These are phyloP conservation scores for Kryptolebias ocellatus DNA, from an alignment of 2,797 vertebrate genomes.

Conservation along the genomic window DNA sequence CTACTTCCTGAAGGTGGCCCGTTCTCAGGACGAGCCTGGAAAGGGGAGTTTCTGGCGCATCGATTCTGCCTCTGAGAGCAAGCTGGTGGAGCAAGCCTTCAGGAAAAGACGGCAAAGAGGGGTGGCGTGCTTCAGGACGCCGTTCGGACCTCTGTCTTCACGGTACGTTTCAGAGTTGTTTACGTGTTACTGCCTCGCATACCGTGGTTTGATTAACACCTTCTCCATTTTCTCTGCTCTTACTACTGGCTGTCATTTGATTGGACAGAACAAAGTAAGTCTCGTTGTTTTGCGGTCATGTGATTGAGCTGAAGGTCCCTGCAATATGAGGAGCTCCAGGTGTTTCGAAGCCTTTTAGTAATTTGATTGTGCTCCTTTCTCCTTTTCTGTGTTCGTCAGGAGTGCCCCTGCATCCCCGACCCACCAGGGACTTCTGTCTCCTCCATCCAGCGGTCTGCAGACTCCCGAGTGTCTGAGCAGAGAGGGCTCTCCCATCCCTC, in stretches of 20 bases:
- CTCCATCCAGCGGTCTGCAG: conserved; percentile 93
- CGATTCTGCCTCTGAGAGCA: conserved; percentile 94
- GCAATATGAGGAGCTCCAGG: conserved; percentile 15
- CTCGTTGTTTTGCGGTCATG: conserved; percentile 35
- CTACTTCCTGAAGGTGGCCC: conserved; percentile 98
- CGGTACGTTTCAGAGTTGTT: conserved; percentile 75
- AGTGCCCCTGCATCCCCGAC: conserved; percentile 98
- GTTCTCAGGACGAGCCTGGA: conserved; percentile 97
- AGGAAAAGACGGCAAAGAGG: conserved; percentile 96
- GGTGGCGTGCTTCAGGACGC: conserved; percentile 96
- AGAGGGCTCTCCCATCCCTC: conserved; percentile 94
- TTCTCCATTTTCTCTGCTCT: conserved; percentile 67
- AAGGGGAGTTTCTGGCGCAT: conserved; percentile 99
- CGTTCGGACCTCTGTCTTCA: conserved; percentile 96
- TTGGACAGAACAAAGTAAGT: conserved; percentile 86
- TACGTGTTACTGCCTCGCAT: not conserved
- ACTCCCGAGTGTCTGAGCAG: conserved; percentile 97
- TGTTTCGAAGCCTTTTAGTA: conserved; percentile 1
- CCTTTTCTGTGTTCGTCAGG: conserved; percentile 70
- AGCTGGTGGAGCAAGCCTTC: conserved; percentile 97
- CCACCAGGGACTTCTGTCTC: conserved; percentile 94
- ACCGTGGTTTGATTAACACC: conserved; percentile 43
- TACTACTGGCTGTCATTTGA: conserved; percentile 69
- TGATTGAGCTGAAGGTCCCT: conserved; percentile 19
- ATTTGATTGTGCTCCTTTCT: not conserved